Evolutionary conservation across 2,797 vertebrate species (phyloP).

Genomic region (Siniperca obscura): DNA sequence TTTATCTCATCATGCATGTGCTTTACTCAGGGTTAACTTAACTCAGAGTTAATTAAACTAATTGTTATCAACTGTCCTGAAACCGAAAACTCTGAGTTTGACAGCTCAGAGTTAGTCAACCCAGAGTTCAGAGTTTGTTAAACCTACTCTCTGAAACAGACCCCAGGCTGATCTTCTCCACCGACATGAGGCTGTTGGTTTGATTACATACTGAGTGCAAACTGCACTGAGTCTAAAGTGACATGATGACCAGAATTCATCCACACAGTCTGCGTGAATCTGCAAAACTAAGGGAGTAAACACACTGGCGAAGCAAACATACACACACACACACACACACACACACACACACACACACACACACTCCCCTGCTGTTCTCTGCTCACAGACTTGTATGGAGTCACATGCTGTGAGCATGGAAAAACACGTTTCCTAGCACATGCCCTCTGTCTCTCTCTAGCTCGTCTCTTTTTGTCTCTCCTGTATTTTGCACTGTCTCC

Average conservation of each 20-base stretch:
- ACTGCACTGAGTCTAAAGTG: background rate
- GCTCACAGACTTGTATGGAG: constrained; percentile 20
- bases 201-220: constrained; percentile 1
- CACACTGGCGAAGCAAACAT: background rate
- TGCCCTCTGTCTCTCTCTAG: constrained; percentile 31
- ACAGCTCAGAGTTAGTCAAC: no score
- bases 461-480: constrained; percentile 1
- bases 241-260: background rate
- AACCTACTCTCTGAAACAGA: no score
- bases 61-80: no score
- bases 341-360: constrained; percentile 23
- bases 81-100: no score
- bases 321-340: constrained; percentile 27
- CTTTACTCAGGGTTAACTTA: no score
- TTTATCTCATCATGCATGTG: no score
- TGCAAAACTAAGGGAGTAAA: background rate
- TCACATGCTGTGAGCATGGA: constrained; percentile 72
- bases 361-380: constrained; percentile 31
- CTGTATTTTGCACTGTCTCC: background rate
- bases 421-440: constrained; percentile 69
- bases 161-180: background rate
- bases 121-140: no score
- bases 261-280: background rate
- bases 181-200: background rate
- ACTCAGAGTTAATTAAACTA: no score